Evolutionary conservation across 2,113 vertebrate genomes (phyloP).

Genomic region (Monarcha castaneiventris): DNA sequence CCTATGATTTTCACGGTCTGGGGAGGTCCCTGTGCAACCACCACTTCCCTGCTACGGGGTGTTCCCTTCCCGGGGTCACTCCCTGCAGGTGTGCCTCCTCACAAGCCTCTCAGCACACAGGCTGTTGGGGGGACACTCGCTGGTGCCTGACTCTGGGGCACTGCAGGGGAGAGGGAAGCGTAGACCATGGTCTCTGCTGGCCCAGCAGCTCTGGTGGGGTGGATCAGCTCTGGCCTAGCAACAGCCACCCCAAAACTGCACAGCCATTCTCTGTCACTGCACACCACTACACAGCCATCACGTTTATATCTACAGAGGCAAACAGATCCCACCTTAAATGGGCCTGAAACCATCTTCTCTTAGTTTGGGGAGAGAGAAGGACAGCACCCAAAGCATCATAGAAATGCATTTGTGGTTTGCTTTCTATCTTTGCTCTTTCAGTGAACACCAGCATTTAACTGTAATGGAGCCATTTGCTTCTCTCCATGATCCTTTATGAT

Average conservation of each 20-base stretch:
- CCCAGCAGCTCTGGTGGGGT: neutral
- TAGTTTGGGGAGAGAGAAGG: neutral
- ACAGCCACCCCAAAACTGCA: neutral
- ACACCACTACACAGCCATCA: accelerated
- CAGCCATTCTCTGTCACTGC: accelerated
- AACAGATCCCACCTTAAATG: neutral
- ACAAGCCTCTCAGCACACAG: neutral
- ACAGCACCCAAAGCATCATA: neutral
- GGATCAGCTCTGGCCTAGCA: neutral
- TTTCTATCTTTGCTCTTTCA: neutral
- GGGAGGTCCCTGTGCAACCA: neutral
- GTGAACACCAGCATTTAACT: neutral
- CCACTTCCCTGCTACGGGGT: accelerated
- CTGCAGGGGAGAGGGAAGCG: neutral
- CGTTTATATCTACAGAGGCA: neutral
- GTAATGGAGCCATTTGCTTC: neutral
- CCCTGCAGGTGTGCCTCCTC: neutral
- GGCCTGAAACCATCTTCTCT: neutral
- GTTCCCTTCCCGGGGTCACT: neutral
- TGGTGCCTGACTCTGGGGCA: neutral
- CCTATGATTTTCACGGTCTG: accelerated
- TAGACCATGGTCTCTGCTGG: neutral
- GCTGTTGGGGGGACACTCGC: accelerated
- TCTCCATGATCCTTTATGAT: neutral
- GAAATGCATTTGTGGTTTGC: neutral